Evolutionary conservation across 2,888 invertebrate genomes (phyloP), one percentile per base, ranked within the genome.

Genomic region (Neoascia interrupta): DNA sequence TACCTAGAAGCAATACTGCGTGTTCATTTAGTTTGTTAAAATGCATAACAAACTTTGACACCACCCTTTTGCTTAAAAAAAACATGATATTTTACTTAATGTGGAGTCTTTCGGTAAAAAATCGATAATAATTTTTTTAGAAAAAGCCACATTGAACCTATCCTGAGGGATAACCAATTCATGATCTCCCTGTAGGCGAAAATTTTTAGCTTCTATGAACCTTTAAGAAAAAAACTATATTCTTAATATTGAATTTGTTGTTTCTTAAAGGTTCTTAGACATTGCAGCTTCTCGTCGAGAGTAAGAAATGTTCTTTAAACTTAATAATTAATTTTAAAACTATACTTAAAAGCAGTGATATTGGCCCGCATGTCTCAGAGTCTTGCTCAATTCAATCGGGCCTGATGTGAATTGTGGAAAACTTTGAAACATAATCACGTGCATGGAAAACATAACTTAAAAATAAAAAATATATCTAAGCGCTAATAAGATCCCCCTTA

Each of bases 321-420:
- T 15, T 23, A 21, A 36, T n/a, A n/a, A n/a, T n/a, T n/a, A n/a
- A n/a, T n/a, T n/a, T n/a, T n/a, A n/a, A n/a, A n/a, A n/a, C n/a
- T n/a, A n/a, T n/a, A n/a, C n/a, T n/a, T n/a, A 43, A 37, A 10
- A 28, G n/a, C 11, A 18, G 43, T 54, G 53, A 53, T 28, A 21
- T 39, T 54, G 53, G 70, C 70, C 70, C 61, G 61, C 45, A 18
- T 31, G 70, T 70, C 28, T 70, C 41, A 53, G 61, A 45, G 45
- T 19, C 21, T 45, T 70, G 61, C 53, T 1, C 13, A 21, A 39
- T 70, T 61, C 70, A 45, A 61, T 61, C 41, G 60, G 70, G 70
- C 61, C 53, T 13, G 51, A 47, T 11, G 34, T 45, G 61, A 61
- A 45, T 37, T 21, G 18, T 6, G 45, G 47, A 70, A 53, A 61